These are phyloP conservation scores for Drosophila varians DNA, from an alignment of 1,140 invertebrate species.

Conservation along the genomic window DNA sequence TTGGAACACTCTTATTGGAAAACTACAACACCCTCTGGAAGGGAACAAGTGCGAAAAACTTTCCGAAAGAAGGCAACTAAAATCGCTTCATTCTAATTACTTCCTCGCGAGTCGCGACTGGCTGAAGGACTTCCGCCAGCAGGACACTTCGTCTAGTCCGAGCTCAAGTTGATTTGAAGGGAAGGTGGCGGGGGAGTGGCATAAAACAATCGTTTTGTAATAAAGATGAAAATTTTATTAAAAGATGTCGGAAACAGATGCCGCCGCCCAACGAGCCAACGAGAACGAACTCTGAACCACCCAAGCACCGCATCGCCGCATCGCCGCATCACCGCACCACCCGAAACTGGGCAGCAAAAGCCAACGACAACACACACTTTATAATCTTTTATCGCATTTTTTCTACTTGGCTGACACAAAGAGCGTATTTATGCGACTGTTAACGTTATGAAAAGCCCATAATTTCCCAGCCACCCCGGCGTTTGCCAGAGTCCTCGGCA, in stretches of 20 bases:
- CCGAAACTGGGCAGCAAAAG: conserved; percentile 50
- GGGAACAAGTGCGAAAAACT: conserved; percentile 11
- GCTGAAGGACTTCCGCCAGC: conserved; percentile 63
- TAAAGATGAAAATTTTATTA: conserved; percentile 84
- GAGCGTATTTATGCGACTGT: conserved; percentile 82
- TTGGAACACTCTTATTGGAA: too few species aligned
- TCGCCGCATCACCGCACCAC: neutral
- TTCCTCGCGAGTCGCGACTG: conserved; percentile 56
- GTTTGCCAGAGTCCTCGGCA: neutral
- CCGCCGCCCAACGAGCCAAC: conserved; percentile 51
- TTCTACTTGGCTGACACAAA: conserved; percentile 83
- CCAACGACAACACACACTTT: conserved; percentile 74
- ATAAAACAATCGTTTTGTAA: conserved; percentile 84
- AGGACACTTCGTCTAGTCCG: conserved; percentile 61
- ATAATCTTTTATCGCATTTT: conserved; percentile 84
- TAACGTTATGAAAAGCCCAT: conserved; percentile 83
- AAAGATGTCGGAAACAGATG: conserved; percentile 84
- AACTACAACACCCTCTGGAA: neutral
- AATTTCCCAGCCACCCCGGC: conserved; percentile 75
- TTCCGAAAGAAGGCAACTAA: conserved; percentile 49
- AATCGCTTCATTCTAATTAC: conserved; percentile 82
- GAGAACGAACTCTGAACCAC: conserved; percentile 39
- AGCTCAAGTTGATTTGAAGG: conserved; percentile 49
- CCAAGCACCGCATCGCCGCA: conserved; percentile 2
- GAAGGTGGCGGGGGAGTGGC: conserved; percentile 12